Evolutionary conservation across 2,797 vertebrate species (phyloP), one percentile per base, ranked within the genome.

Genomic region (Sciurus vulgaris): DNA sequence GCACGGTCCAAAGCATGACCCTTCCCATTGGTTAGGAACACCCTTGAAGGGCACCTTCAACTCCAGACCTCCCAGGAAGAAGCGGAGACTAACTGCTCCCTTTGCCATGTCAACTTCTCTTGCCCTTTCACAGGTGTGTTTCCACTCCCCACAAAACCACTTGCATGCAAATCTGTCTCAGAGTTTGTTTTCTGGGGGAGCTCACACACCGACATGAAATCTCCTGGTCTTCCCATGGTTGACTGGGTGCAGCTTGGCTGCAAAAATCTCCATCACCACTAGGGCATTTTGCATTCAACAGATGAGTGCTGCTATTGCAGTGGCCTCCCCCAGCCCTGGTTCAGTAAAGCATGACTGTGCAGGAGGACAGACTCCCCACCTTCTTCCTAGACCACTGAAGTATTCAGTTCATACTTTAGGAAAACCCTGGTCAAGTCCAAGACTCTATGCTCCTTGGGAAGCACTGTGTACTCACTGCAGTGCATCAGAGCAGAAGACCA

Each of bases 1-100:
- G 26, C 28, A 26, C 26, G 4, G 15, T 47, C 41, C 22, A 15
- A 38, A 61, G 3, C 13, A n/a, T 2, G 0, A 6, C 44, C 12
- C 12, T 86, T 72, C 24, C 12, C 78, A 85, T 49, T 49, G 17
- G 44, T 35, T n/a, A 61, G 7, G 70, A 20, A 38, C 33, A 56
- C 26, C 33, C 22, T 67, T 33, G 7, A 17, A 30, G 26, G 35
- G 41, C 20, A 12, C 35, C 15, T 61, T 87, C 49, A 38, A 5
- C 18, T 47, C 20, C 49, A 90, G 38, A 78, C 33, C n/a, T 26
- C 77, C 33, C 20, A 7, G 14, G 54, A 35, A 35, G 35, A 73
- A 85, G 24, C 54, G 9, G 30, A 51, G 47, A 38, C 47, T 86
- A 38, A 56, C 13, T 9, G 5, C n/a, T 89, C 49, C 67, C 24